Evolutionary conservation across 2,113 vertebrate genomes (phyloP), one percentile per base, ranked within the genome.

Genomic region (Nothobranchius furzeri): DNA sequence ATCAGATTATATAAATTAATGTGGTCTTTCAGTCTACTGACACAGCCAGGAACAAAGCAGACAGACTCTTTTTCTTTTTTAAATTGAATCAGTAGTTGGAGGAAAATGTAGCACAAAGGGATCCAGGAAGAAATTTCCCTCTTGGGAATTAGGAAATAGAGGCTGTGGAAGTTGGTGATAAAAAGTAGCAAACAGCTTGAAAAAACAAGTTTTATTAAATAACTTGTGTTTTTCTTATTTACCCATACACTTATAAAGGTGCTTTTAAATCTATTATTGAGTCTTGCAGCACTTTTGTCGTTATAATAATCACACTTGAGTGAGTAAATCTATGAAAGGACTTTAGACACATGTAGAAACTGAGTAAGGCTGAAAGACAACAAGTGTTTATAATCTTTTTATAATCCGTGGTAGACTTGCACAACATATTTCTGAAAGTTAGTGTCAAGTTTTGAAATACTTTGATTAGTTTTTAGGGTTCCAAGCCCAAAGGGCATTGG

Each of bases 1-100:
- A 68, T 75, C 49, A 56, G 45, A 84, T 55, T 76, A 35, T 55
- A 61, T 70, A 35, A 47, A 48, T 71, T 60, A 64, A 56, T 58
- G 17, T 20, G 43, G 17, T 54, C 37, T 50, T 46, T 71, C 25
- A 15, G 68, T 65, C 66, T n/a, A 54, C 56, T 6, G 54, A 82
- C 54, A 65, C 49, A 58, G 65, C 75, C 69, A 64, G 45, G 75
- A 71, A 82, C 51, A 67, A 61, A 45, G 61, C 73, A 66, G 68
- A 4, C 7, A 50, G 15, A 9, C 2, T 50, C 10, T 50, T 20
- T 13, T 10, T 20, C n/a, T 10, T 20, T 50, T 20, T 50, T 20
- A 40, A 40, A 40, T 40, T 40, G 5, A 48, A 48, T 48, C 47
- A 48, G 15, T 48, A n/a, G 67, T 80, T 64, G 49, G 46, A 35